Percentiles rank a stretch among this genome's conserved stretches.
Evolutionary conservation across 2,888 invertebrate genomes (phyloP).

Genomic region (Erynnis tages): DNA sequence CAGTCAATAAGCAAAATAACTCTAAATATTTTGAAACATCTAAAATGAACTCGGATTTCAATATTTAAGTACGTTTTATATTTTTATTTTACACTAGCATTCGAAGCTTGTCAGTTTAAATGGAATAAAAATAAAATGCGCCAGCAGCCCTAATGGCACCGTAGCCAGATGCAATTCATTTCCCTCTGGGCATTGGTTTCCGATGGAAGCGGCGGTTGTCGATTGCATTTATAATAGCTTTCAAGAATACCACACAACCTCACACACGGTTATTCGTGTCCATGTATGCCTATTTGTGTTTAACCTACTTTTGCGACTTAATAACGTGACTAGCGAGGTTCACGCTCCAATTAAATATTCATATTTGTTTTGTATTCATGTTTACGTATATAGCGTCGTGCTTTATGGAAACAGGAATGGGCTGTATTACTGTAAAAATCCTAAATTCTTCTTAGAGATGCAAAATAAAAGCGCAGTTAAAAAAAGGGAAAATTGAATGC

Average conservation of each 20-base stretch:
- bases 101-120: background rate
- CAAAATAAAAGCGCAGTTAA: no score
- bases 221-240: constrained; percentile 28
- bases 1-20: no score
- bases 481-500: background rate
- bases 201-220: constrained; percentile 14
- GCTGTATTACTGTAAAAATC: no score
- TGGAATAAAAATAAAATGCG: constrained; percentile 11
- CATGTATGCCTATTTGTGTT: constrained; percentile 12
- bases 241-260: constrained; percentile 1
- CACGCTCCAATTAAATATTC: constrained; percentile 23
- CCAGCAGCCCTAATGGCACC: constrained; percentile 12
- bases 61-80: background rate
- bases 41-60: no score
- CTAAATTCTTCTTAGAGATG: no score
- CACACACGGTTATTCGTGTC: constrained; percentile 9
- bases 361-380: constrained; percentile 20
- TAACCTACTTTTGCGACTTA: constrained; percentile 24
- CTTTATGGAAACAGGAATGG: background rate
- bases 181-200: constrained; percentile 26
- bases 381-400: constrained; percentile 6
- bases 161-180: constrained; percentile 28
- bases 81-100: background rate
- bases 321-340: constrained; percentile 20
- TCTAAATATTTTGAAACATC: no score